Evolutionary conservation across 64 coral and sea anemone species (phyloP).

Genomic region (Stylophora pistillata): DNA sequence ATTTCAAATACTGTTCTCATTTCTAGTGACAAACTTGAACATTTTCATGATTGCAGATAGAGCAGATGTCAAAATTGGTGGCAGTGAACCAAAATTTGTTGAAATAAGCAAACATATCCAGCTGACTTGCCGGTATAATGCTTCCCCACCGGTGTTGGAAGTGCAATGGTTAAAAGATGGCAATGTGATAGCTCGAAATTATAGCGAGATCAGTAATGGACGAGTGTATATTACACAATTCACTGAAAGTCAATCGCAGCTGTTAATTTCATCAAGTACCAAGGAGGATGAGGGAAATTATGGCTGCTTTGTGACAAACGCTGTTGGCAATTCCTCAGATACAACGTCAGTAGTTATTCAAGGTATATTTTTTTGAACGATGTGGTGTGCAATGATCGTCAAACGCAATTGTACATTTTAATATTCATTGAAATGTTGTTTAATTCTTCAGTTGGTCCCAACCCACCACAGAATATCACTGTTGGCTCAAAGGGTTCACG

Average conservation of each 20-base stretch:
- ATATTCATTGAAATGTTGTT: too few species aligned
- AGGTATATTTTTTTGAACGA: background rate
- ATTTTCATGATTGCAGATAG: background rate
- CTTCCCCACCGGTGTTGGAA: conserved; percentile 1
- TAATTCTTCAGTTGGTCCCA: background rate
- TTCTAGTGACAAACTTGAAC: too few species aligned
- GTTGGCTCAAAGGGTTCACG: background rate
- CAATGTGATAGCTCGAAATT: background rate
- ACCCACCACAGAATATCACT: too few species aligned
- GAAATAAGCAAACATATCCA: background rate
- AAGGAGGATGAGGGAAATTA: background rate
- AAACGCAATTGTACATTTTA: too few species aligned
- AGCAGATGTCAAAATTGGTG: conserved; percentile 16
- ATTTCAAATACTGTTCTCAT: too few species aligned
- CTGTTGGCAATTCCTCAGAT: conserved; percentile 14
- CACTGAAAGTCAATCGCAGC: conserved; percentile 13
- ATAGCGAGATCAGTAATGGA: background rate
- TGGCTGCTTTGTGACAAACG: background rate
- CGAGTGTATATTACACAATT: background rate
- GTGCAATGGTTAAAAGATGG: conserved; percentile 14
- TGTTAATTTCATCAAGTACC: background rate
- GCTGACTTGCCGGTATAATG: conserved; percentile 19
- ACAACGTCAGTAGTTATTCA: background rate
- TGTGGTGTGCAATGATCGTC: too few species aligned
- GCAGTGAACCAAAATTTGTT: background rate